Percentiles rank a stretch among this genome's conserved stretches.
Conservation (phyloP, 2,113 vertebrate species). For the Nicator chloris region DNA sequence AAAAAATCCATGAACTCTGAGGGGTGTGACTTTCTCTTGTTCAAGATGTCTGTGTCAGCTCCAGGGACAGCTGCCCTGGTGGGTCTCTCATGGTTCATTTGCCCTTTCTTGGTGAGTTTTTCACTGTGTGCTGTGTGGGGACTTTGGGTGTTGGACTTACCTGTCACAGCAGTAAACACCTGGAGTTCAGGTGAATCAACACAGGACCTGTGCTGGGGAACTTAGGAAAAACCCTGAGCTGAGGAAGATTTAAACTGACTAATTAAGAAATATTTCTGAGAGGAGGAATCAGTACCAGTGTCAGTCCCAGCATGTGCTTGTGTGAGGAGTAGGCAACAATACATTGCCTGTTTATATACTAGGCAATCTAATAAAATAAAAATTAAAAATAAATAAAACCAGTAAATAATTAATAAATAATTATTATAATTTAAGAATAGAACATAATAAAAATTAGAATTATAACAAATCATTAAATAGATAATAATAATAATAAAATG, state of each 20-base stretch:
- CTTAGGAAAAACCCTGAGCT: neutral
- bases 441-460: no score
- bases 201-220: neutral
- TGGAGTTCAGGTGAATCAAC: neutral
- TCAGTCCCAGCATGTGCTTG: neutral
- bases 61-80: neutral
- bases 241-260: neutral
- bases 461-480: no score
- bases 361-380: no score
- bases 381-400: no score
- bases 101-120: neutral
- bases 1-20: no score
- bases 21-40: neutral
- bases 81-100: neutral
- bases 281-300: neutral
- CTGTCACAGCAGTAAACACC: neutral
- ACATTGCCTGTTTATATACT: no score
- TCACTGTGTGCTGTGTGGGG: neutral
- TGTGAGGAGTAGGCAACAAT: neutral
- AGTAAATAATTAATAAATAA: no score
- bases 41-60: neutral
- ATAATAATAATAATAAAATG: no score
- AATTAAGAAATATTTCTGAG: neutral
- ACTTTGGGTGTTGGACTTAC: neutral
- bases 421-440: no score